Evolutionary conservation across 2,888 invertebrate genomes (phyloP).

Genomic region (Cepaea hortensis): DNA sequence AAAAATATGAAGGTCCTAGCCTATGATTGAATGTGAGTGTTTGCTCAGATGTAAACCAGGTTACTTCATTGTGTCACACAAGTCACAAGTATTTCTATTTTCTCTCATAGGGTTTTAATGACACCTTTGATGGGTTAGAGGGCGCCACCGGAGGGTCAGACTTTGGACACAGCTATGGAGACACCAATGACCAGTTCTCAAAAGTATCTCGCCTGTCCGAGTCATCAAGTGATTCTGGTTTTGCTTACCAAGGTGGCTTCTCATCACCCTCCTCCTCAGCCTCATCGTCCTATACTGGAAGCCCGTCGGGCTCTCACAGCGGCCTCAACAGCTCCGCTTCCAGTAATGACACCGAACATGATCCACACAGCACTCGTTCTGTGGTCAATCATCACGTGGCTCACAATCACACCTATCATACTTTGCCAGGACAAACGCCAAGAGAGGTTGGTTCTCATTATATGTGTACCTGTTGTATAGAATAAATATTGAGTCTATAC

Average conservation of each 20-base stretch:
- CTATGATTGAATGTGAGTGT: no score
- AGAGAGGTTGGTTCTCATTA: slow-evolving; percentile 56
- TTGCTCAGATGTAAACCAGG: no score
- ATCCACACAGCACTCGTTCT: slow-evolving; percentile 54
- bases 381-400: slow-evolving; percentile 60
- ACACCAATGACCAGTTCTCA: slow-evolving; percentile 1
- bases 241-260: slow-evolving; percentile 36
- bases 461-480: no score
- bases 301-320: slow-evolving; percentile 32
- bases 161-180: not conserved
- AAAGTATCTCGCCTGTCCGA: slow-evolving; percentile 42
- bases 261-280: slow-evolving; percentile 33
- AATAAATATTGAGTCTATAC: no score
- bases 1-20: not conserved
- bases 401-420: slow-evolving; percentile 74
- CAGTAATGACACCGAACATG: slow-evolving; percentile 67
- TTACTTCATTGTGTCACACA: no score
- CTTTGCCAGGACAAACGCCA: slow-evolving; percentile 69
- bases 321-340: slow-evolving; percentile 64
- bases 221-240: slow-evolving; percentile 48
- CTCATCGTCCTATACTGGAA: slow-evolving; percentile 37
- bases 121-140: slow-evolving; percentile 70
- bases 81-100: slow-evolving; percentile 2
- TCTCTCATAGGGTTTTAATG: slow-evolving; percentile 65
- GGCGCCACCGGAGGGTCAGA: slow-evolving; percentile 71